Conservation (phyloP, 2,113 vertebrate genomes). For the Eolophus roseicapilla region DNA sequence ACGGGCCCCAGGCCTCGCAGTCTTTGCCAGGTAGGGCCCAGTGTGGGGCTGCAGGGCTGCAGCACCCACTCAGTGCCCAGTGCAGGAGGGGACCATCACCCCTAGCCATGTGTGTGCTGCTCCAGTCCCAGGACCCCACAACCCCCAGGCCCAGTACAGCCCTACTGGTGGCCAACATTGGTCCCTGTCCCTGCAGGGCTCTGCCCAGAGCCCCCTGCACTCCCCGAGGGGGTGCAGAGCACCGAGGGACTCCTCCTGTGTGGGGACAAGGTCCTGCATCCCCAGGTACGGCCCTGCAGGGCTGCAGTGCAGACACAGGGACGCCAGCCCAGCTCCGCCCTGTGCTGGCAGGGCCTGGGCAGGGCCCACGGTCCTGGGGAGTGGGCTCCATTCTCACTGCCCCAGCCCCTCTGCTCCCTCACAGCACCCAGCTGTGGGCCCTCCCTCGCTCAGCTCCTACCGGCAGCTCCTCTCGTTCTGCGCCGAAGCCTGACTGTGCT, state of each 20-base stretch:
- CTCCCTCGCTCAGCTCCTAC: slow-evolving; percentile 56
- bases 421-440: slow-evolving; percentile 20
- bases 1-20: background rate
- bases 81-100: background rate
- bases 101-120: background rate
- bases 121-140: background rate
- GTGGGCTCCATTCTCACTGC: background rate
- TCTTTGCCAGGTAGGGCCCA: background rate
- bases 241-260: slow-evolving; percentile 46
- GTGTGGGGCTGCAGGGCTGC: background rate
- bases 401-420: background rate
- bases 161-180: background rate
- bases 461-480: slow-evolving; percentile 38
- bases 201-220: background rate
- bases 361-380: background rate
- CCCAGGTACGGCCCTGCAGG: background rate
- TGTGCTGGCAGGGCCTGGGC: background rate
- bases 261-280: background rate
- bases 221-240: background rate
- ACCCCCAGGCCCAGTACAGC: background rate
- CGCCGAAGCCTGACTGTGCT: background rate
- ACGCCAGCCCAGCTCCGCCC: background rate
- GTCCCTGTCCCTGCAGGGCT: background rate
- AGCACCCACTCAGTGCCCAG: background rate
- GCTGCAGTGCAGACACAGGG: rapidly evolving